Evolutionary conservation across 2,797 vertebrate genomes (phyloP), one percentile per base, ranked within the genome.

Genomic region (Anguilla anguilla): DNA sequence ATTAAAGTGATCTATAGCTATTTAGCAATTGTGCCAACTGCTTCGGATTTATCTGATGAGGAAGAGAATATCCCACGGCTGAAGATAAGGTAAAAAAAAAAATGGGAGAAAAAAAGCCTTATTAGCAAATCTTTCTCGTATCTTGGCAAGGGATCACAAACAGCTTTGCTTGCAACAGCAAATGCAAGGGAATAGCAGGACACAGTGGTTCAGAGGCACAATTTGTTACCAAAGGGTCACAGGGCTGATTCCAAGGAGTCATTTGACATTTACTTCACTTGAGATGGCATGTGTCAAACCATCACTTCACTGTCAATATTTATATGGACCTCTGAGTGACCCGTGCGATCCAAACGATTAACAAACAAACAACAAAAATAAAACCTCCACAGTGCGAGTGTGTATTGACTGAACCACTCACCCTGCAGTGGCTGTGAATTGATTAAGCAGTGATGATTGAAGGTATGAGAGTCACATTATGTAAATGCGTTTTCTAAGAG

Each of bases 251-350:
- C 74, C 35, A 43, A n/a, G 22, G 79, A 49, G 77, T 6, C 39
- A 81, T 81, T 81, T 81, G 13, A 77, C 74, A 79, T 79, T 82
- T 17, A 51, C 51, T 82, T 82, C 79, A n/a, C 74, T 43, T 43
- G 79, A 49, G 79, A 51, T 3, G 39, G 39, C 77, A 81, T 28
- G 46, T 51, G 46, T 82, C 79, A 49, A 82, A 51, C 43, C 79
- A 82, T 82, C 43, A 82, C 46, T 82, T 82, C 11, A 35, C 43
- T 46, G 46, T 51, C 43, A 82, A 82, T 49, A 82, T 51, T 49
- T 25, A 82, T 49, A 46, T 82, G 79, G 79, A 51, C 46, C 25
- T 51, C 19, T 17, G 17, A 46, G 79, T 49, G 79, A n/a, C 79
- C 79, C 43, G 15, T 51, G 43, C 11, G 79, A 82, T 49, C 46